Conservation (phyloP, 2,113 vertebrate species). For the Plecturocebus donacophilus region DNA sequence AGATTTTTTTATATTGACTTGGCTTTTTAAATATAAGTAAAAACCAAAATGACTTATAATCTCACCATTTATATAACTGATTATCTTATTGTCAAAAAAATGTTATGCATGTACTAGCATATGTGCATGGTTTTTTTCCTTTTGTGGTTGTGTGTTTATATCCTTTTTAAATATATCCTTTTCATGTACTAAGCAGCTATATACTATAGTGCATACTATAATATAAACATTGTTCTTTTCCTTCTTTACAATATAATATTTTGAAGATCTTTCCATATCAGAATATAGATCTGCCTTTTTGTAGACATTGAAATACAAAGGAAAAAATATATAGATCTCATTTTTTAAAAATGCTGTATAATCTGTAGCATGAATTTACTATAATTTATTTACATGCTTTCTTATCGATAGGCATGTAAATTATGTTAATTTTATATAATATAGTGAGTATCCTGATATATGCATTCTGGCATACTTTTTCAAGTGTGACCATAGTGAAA, state of each 20-base stretch:
- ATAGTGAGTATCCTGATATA: not conserved
- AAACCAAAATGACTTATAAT: not conserved
- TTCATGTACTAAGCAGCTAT: not conserved
- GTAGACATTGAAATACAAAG: not conserved
- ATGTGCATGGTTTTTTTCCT: not conserved
- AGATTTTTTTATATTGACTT: not conserved
- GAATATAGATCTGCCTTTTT: not conserved
- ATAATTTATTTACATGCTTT: not conserved
- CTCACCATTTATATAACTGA: not conserved
- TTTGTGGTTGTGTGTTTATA: not conserved
- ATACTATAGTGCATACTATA: not conserved
- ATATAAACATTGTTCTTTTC: not conserved
- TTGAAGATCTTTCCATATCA: not conserved
- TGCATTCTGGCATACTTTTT: not conserved
- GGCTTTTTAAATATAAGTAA: not conserved
- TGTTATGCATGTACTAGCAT: not conserved
- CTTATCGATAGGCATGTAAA: not conserved
- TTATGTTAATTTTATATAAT: not conserved
- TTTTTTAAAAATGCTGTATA: not conserved
- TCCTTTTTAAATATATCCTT: not conserved
- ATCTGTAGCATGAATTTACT: not conserved
- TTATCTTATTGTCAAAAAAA: not conserved
- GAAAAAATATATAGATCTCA: not conserved
- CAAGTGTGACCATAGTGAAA: not conserved
- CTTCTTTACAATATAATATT: not conserved